phyloP scores from a whole-genome alignment of 2,888 invertebrate species.

The Panzeria rudis region DNA sequence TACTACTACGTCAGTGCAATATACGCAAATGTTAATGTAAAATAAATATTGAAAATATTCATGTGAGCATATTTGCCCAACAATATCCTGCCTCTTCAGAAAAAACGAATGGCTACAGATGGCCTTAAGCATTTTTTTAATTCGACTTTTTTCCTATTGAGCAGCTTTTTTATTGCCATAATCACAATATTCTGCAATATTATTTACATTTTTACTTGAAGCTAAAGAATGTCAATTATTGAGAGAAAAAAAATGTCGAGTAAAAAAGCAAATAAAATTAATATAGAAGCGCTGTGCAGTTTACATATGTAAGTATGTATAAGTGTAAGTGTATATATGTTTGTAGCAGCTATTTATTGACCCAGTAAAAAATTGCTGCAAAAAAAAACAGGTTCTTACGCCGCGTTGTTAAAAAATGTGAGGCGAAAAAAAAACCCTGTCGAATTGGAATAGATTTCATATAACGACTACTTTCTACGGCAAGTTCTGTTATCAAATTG shows the following conservation, averaged over 20 bases:
- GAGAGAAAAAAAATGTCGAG: background rate
- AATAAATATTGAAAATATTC: background rate
- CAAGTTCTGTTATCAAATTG: background rate
- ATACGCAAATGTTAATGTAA: background rate
- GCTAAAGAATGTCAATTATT: constrained; percentile 31
- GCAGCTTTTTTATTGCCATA: constrained; percentile 9
- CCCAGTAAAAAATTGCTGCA: no score
- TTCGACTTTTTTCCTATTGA: constrained; percentile 13
- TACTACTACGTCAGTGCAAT: background rate
- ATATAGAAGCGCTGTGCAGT: background rate
- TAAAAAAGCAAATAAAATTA: background rate
- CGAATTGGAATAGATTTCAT: no score
- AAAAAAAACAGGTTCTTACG: no score
- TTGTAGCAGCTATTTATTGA: no score
- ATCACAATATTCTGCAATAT: constrained; percentile 42
- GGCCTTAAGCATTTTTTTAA: constrained; percentile 48
- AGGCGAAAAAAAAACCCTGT: no score
- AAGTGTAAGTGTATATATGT: no score
- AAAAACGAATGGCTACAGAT: constrained; percentile 20
- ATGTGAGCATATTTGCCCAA: background rate
- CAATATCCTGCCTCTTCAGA: constrained; percentile 11
- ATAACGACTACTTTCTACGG: no score
- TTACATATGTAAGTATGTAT: background rate
- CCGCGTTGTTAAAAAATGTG: no score
- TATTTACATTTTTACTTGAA: constrained; percentile 52